Conservation (phyloP, 2,797 vertebrate genomes). For the Poecilia velifera region DNA sequence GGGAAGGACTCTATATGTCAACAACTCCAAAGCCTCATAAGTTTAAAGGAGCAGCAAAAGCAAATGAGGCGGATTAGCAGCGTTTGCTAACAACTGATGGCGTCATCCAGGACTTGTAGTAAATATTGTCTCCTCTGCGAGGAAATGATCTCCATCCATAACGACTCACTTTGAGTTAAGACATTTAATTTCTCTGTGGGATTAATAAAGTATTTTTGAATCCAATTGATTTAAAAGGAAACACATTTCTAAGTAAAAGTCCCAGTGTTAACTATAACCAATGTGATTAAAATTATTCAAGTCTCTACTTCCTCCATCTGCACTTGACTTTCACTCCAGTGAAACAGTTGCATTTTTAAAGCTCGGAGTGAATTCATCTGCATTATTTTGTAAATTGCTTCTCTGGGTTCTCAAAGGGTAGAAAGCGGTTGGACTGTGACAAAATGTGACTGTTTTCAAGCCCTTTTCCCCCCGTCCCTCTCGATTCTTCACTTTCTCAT, state of each 20-base stretch:
- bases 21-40: not conserved
- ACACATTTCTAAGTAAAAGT: conserved; percentile 41
- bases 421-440: conserved; percentile 40
- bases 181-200: not conserved
- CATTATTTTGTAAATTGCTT: conserved; percentile 56
- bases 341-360: conserved; percentile 38
- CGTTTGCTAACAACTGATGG: not conserved
- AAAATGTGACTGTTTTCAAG: conserved; percentile 46
- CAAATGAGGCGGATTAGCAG: not conserved
- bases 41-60: not conserved
- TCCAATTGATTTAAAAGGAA: not conserved
- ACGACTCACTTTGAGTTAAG: not conserved
- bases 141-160: not conserved
- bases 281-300: conserved; percentile 13
- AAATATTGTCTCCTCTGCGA: not conserved
- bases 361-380: conserved; percentile 39
- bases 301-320: conserved; percentile 16
- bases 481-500: conserved; percentile 44
- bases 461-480: conserved; percentile 19
- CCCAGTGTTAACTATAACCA: conserved; percentile 25
- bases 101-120: not conserved
- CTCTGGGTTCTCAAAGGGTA: conserved; percentile 44
- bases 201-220: not conserved
- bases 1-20: not conserved
- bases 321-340: conserved; percentile 32